Percentiles rank a stretch among this genome's conserved stretches.
These are phyloP conservation scores for Sarcophaga carnaria DNA, from an alignment of 2,888 invertebrate genomes.

Conservation along the genomic window DNA sequence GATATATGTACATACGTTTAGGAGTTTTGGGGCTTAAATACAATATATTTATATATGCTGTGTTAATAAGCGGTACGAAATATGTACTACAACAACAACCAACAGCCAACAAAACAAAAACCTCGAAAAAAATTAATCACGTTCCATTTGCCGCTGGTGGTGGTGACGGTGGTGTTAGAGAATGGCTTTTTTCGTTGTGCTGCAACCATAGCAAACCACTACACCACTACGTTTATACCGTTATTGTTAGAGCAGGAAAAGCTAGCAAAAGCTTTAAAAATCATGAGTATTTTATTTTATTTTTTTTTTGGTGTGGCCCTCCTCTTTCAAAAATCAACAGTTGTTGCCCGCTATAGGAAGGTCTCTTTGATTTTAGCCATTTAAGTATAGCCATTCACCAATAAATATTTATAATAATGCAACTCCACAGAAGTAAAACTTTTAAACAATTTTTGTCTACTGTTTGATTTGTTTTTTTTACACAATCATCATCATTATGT, in stretches of 20 bases:
- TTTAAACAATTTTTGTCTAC: conserved; percentile 14
- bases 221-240: neutral
- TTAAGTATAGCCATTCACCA: conserved; percentile 10
- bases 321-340: conserved; percentile 5
- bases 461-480: conserved; percentile 15
- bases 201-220: neutral
- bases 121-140: conserved; percentile 61
- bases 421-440: neutral
- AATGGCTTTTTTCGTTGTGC: conserved; percentile 53
- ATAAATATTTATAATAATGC: conserved; percentile 23
- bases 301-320: conserved; percentile 16
- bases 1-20: neutral
- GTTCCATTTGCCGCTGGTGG: conserved; percentile 55
- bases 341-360: conserved; percentile 29
- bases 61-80: conserved; percentile 50
- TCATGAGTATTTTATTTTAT: neutral
- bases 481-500: conserved; percentile 14
- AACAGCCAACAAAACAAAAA: conserved; percentile 3
- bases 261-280: neutral
- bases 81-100: conserved; percentile 32
- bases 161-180: neutral
- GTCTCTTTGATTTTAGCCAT: conserved; percentile 23
- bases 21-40: neutral
- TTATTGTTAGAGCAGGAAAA: neutral
- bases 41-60: conserved; percentile 15